A percentile compares a stretch with the other conserved stretches of the same genome.
Conservation (phyloP, 2,797 vertebrate species). For the Liparis tanakae region DNA sequence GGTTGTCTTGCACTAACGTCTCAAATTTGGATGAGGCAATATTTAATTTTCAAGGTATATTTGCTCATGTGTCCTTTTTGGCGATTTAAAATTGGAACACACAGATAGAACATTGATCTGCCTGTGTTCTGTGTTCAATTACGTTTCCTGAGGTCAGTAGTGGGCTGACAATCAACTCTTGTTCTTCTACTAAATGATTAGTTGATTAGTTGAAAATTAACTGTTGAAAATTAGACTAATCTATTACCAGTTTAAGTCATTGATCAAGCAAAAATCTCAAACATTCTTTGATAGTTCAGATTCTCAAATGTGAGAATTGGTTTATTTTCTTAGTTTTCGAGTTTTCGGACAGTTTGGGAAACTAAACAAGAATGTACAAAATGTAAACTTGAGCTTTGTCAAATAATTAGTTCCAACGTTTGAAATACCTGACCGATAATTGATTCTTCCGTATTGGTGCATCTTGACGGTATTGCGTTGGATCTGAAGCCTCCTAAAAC, state of each 20-base stretch:
- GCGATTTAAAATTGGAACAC: too few relatives aligned
- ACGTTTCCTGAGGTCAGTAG: not conserved
- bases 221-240: not conserved
- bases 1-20: not conserved
- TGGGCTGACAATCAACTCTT: not conserved
- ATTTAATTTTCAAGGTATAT: not conserved
- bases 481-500: too few relatives aligned
- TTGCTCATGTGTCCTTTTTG: not conserved
- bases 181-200: not conserved
- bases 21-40: not conserved
- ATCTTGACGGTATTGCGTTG: not conserved
- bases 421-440: not conserved
- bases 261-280: not conserved
- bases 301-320: not conserved
- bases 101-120: not conserved
- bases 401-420: not conserved
- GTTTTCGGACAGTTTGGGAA: not conserved
- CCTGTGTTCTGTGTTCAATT: not conserved
- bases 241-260: not conserved
- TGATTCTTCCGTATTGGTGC: not conserved
- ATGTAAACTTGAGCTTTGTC: not conserved
- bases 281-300: not conserved
- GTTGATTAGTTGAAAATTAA: not conserved
- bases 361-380: not conserved
- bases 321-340: not conserved